Percentiles rank a stretch among this genome's conserved stretches.
Conservation (phyloP, 2,888 invertebrate genomes). For the Argyresthia albistria region DNA sequence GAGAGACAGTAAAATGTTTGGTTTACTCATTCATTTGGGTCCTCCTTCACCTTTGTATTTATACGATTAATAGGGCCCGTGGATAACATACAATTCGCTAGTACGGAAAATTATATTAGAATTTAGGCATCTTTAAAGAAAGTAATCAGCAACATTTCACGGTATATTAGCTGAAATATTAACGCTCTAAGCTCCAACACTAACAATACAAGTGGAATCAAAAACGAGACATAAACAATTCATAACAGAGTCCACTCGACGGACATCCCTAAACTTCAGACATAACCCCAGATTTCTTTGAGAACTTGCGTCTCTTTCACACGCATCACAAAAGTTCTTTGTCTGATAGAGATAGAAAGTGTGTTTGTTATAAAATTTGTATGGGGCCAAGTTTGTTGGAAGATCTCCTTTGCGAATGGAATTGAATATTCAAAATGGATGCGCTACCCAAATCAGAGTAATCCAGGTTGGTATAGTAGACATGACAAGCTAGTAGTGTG, state of each 20-base stretch:
- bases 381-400: slow-evolving; percentile 36
- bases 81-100: too few relatives aligned
- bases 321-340: background rate
- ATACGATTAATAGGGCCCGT: too few relatives aligned
- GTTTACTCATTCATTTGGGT: background rate
- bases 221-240: slow-evolving; percentile 30
- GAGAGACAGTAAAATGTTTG: background rate
- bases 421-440: slow-evolving; percentile 65
- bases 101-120: too few relatives aligned
- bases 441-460: slow-evolving; percentile 51
- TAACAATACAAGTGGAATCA: background rate
- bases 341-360: slow-evolving; percentile 12
- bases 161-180: slow-evolving; percentile 11
- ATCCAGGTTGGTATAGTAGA: slow-evolving; percentile 16
- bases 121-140: slow-evolving; percentile 4
- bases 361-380: slow-evolving; percentile 40
- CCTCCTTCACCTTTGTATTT: background rate
- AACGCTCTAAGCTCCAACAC: background rate
- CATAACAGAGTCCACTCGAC: slow-evolving; percentile 35
- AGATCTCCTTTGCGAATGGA: slow-evolving; percentile 56
- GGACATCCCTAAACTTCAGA: slow-evolving; percentile 24
- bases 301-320: slow-evolving; percentile 22
- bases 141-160: slow-evolving; percentile 10
- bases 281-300: slow-evolving; percentile 36
- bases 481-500: background rate